Evolutionary conservation across 1,140 invertebrate species (phyloP).

Genomic region (Dendrolimus kikuchii): DNA sequence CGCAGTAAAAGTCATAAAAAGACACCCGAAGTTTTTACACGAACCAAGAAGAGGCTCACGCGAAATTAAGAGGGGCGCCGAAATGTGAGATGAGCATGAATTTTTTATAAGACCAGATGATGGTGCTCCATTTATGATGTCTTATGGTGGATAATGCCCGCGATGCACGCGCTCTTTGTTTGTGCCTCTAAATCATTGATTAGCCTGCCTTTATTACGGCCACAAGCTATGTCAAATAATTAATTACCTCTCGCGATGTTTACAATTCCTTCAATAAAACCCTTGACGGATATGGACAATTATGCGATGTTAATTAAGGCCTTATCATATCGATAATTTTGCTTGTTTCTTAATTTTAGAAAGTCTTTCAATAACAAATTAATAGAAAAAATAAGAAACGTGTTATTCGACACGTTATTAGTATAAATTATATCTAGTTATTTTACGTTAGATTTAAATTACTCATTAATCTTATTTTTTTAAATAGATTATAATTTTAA

Average conservation of each 20-base stretch:
- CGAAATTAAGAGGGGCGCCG: constrained; percentile 71
- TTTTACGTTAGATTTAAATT: too few relatives aligned
- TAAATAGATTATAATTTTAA: too few relatives aligned
- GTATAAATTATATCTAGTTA: too few relatives aligned
- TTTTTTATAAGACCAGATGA: constrained; percentile 71
- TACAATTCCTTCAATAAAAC: constrained; percentile 17
- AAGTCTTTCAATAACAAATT: too few relatives aligned
- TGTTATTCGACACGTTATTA: too few relatives aligned
- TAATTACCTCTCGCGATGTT: constrained; percentile 42
- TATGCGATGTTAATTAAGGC: constrained; percentile 3
- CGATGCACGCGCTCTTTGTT: constrained; percentile 54
- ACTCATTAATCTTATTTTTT: too few relatives aligned
- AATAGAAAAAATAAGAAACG: too few relatives aligned
- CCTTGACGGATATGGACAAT: constrained; percentile 12
- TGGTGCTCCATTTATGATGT: constrained; percentile 68
- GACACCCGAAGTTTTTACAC: constrained; percentile 71
- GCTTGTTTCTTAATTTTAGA: background rate
- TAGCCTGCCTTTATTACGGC: constrained; percentile 48
- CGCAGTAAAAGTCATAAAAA: constrained; percentile 72
- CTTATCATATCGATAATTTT: constrained; percentile 14
- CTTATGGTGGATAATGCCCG: constrained; percentile 63
- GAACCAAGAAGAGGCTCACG: constrained; percentile 65
- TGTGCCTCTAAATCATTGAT: constrained; percentile 61
- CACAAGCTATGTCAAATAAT: constrained; percentile 54
- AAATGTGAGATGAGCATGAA: constrained; percentile 72